Base-by-base conservation (phyloP, 2,113 vertebrate genomes). In the Smithornis capensis region DNA sequence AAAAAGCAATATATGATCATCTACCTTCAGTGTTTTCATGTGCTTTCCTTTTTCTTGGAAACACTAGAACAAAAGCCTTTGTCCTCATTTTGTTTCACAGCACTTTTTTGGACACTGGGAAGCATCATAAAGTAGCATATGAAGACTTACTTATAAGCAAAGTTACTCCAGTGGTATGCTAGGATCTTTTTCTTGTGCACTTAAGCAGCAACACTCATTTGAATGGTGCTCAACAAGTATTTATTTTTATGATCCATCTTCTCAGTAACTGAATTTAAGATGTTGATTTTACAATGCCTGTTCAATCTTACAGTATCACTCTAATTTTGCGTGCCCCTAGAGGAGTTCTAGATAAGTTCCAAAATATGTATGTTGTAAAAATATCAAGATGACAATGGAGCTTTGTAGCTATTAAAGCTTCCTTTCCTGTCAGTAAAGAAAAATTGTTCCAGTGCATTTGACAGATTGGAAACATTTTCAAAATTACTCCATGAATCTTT, bases 61-160 rank as follows among this genome's bases (percentile, higher is more conserved):
- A 62, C 56, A 87, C 52, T 69, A 91, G 25, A 96, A 86, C 29
- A 92, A 89, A 86, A 80, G 74, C n/a, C 49, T 94, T 74, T 77
- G 47, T 83, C 53, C 84, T 52, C 40, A 80, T 84, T 92, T 79
- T 89, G 57, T 85, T 92, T 83, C 53, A 81, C 5, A 18, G 60
- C 37, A 77, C 12, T 31, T 67, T 24, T 57, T 44, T 44, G 24
- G 31, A 70, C 9, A 33, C 64, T 42, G 28, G 63, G 29, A 55
- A 68, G 37, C 47, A 75, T 13, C 42, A 70, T 10, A 45, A 78
- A 89, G 71, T 62, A 55, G 50, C 57, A 84, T 44, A 56, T 42
- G 24, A 87, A 67, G 24, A 64, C 88, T 47, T 89, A 83, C 27
- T 94, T 85, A 14, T 5, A 47, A 75, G 77, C 57, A 59, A 81